Conservation (phyloP, 2,113 vertebrate genomes). For the Scolopax mira region DNA sequence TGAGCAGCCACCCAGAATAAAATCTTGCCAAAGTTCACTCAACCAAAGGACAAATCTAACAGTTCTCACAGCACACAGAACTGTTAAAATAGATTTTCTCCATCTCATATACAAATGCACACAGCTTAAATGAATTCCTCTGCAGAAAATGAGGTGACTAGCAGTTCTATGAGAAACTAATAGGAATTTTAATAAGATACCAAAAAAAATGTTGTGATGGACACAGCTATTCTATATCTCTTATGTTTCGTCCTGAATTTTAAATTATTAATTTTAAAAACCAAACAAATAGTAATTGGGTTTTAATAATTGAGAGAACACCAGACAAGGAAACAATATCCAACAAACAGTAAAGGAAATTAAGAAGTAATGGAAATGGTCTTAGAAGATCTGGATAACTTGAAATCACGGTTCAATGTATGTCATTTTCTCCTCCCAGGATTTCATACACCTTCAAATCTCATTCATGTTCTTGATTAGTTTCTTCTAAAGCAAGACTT, state of each 20-base stretch:
- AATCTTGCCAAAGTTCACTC: background rate
- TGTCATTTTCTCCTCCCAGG: background rate
- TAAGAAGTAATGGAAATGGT: background rate
- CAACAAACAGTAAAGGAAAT: constrained; percentile 22
- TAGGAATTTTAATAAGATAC: background rate
- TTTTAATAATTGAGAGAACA: constrained; percentile 50
- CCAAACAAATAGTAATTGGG: constrained; percentile 34
- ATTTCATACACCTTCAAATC: background rate
- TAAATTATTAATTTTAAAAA: constrained; percentile 40
- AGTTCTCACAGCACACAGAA: background rate
- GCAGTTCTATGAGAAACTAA: background rate
- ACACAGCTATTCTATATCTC: background rate
- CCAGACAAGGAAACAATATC: constrained; percentile 5
- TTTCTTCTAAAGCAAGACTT: background rate
- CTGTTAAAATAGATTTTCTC: background rate
- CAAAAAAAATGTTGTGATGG: background rate
- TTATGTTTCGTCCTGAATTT: background rate
- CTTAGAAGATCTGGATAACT: background rate
- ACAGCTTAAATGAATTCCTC: background rate
- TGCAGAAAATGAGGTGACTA: background rate
- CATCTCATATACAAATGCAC: background rate
- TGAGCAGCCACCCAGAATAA: constrained; percentile 10
- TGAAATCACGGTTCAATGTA: background rate
- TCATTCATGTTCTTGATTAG: background rate
- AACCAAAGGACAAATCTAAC: background rate